Evolutionary conservation across 2,113 vertebrate genomes (phyloP).

Genomic region (Chlorocebus sabaeus): DNA sequence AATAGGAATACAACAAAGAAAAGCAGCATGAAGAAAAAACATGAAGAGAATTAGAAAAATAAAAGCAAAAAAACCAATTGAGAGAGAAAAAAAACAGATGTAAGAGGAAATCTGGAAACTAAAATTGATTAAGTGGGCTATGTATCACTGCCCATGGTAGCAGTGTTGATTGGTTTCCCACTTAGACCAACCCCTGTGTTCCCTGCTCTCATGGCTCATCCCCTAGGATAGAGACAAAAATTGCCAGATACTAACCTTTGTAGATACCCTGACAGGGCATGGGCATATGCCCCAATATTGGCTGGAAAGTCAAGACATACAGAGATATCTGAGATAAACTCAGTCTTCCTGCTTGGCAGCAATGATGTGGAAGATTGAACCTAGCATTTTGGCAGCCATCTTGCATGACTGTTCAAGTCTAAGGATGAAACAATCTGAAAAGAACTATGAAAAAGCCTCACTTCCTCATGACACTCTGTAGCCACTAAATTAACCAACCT

Average conservation of each 20-base stretch:
- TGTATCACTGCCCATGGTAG: not conserved
- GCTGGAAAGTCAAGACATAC: not conserved
- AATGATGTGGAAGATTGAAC: not conserved
- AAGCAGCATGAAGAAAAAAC: not conserved
- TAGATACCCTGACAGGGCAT: not conserved
- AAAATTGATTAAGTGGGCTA: not conserved
- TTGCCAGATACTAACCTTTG: not conserved
- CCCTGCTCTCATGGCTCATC: not conserved
- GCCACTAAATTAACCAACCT: not conserved
- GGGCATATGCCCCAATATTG: too few relatives aligned
- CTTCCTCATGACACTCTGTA: not conserved
- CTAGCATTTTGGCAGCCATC: not conserved
- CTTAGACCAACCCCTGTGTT: not conserved
- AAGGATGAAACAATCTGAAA: not conserved
- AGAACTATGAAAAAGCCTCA: not conserved
- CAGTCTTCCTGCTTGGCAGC: not conserved
- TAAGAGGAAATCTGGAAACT: not conserved
- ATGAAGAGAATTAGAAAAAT: not conserved
- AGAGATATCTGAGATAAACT: not conserved
- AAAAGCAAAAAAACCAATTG: not conserved
- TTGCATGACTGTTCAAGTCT: not conserved
- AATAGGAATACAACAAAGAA: not conserved
- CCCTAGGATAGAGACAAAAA: not conserved
- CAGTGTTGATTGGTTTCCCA: not conserved
- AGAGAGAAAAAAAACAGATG: not conserved